Base-by-base conservation (phyloP, 2,113 vertebrate species). In the Pogonocichla stellata region DNA sequence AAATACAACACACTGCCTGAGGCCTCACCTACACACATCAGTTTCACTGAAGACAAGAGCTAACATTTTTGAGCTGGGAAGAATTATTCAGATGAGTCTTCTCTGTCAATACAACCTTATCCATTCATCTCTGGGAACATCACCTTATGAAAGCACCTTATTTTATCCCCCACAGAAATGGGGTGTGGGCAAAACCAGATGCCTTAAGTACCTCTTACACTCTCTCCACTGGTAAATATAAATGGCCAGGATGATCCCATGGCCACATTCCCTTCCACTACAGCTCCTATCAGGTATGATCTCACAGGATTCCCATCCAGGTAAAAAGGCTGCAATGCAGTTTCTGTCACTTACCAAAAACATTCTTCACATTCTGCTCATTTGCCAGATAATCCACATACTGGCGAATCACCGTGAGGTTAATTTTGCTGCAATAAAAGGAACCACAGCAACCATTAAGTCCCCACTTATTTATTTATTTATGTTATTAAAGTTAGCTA, bases 311-410 rank as follows among this genome's bases (percentile, higher is more conserved):
- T 74, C n/a, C n/a, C 24, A 66, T 25, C 15, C 29, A 56, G 36
- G 25, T 19, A 57, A 65, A 84, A 60, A 38, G 14, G 22, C 17
- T 50, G 20, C 47, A 48, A 78, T 2, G 33, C 5, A 34, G 24
- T 62, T 69, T 67, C 40, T 51, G 36, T 53, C 17, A 98, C 99
- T 99, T 98, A 99, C 99, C 99, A 97, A 99, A 99, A 79, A 99
- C 72, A 2, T 73, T 98, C 92, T 97, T 98, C 66, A 99, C 97
- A 10, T 98, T 97, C 97, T 99, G 99, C 84, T 98, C 91, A 15
- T 98, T 93, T 79, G 96, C 95, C 89, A 99, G 98, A 85, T 99
- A 99, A 96, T 99, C 98, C 93, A 99, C 97, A 24, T 99, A 99
- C 34, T 96, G 98, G 65, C 42, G 84, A 88, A 99, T 99, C 84